Base-by-base conservation (phyloP, 2,888 invertebrate species). In the Zeuzera pyrina region DNA sequence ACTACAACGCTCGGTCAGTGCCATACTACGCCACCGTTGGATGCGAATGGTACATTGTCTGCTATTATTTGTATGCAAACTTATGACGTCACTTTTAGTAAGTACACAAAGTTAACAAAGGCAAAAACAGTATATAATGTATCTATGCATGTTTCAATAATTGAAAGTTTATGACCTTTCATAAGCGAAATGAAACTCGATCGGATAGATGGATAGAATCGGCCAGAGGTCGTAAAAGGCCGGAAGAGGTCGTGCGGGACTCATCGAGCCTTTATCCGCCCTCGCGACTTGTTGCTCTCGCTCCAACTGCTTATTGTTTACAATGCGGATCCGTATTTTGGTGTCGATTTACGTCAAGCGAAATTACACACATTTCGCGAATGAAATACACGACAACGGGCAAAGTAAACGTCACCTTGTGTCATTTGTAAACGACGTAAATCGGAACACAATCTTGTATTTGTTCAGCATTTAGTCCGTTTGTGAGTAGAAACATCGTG, bases 281-380 rank as follows among this genome's bases (percentile, higher is more conserved):
- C 42, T 8, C 47, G 47, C 60, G 64, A 77, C 77, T 76, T 77
- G 77, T 78, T 78, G 77, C 77, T 56, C 56, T 48, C 39, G 36
- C 39, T 48, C 23, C 29, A 35, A 24, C 34, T 33, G 30, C 43
- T 49, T 45, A 46, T 57, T 68, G 65, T 69, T 71, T 69, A 69
- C 70, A 56, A 45, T 51, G 52, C 49, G 49, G 54, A 50, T 50
- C 52, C 54, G 49, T 53, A 57, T 55, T 63, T 55, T 45, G 47
- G 44, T 50, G 52, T 51, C 50, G 49, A 54, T 52, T 55, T 51
- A 55, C 47, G 45, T 44, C 36, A 44, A 41, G 44, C 42, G 36
- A 45, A 49, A 50, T 49, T 52, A 51, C 48, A 43, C 39, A 41
- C 46, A 49, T 46, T 43, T 44, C 31, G 43, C 39, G 30, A 41